A percentile compares a stretch with the other conserved stretches of the same genome.
Conservation (phyloP, 1,140 invertebrate genomes). For the Odontomachus brunneus region DNA sequence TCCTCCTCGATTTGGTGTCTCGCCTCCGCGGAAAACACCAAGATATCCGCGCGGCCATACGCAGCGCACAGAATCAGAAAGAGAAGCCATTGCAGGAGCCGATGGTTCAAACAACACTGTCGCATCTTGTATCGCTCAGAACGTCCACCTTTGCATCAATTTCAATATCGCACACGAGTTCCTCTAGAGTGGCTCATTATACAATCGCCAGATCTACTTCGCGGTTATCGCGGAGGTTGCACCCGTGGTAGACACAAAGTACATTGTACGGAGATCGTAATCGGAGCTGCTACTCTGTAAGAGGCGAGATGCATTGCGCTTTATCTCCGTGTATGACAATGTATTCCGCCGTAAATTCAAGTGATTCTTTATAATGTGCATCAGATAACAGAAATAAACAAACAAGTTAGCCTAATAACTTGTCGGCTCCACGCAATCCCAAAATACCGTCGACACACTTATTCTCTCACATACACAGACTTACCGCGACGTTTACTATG, state of each 20-base stretch:
- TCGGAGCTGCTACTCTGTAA: constrained; percentile 28
- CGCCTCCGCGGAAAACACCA: constrained; percentile 82
- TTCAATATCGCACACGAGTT: constrained; percentile 49
- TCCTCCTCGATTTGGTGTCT: constrained; percentile 87
- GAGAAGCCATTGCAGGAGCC: constrained; percentile 75
- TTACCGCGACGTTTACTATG: too few relatives aligned
- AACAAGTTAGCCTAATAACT: too few relatives aligned
- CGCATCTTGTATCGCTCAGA: constrained; percentile 73
- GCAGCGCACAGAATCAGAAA: constrained; percentile 72
- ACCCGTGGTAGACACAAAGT: constrained; percentile 9
- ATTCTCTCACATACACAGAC: background rate
- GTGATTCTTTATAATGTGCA: too few relatives aligned
- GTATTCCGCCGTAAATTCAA: too few relatives aligned
- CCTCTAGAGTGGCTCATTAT: constrained; percentile 56
- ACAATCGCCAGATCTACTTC: constrained; percentile 23
- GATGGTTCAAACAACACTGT: constrained; percentile 71
- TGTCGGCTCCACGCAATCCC: too few relatives aligned
- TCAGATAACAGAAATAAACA: too few relatives aligned
- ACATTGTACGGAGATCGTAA: constrained; percentile 14
- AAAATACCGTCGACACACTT: too few relatives aligned
- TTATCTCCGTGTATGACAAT: background rate
- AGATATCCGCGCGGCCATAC: constrained; percentile 82
- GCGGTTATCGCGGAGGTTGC: background rate
- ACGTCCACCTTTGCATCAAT: constrained; percentile 57
- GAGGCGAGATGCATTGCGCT: constrained; percentile 19